Conservation (phyloP, 1,140 invertebrate species). For the Pogonus chalceus region DNA sequence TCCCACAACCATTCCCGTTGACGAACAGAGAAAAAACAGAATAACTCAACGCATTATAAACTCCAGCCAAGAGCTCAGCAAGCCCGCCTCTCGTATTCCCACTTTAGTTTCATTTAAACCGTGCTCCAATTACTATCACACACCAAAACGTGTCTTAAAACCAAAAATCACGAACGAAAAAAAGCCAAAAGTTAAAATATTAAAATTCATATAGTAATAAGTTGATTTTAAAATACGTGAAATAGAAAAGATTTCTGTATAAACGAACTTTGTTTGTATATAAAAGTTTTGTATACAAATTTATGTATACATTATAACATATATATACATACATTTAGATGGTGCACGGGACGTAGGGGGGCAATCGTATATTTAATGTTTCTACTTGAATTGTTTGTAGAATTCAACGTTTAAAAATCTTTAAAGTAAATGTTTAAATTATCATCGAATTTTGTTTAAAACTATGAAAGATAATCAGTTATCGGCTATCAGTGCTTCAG, state of each 20-base stretch:
- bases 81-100: background rate
- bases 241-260: background rate
- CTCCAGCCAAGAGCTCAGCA: background rate
- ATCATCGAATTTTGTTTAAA: conserved; percentile 17
- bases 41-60: background rate
- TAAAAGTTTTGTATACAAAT: conserved; percentile 34
- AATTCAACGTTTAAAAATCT: conserved; percentile 15
- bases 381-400: conserved; percentile 22
- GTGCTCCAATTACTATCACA: background rate
- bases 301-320: conserved; percentile 32
- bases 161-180: background rate
- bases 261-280: conserved; percentile 27
- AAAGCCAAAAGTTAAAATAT: background rate
- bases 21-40: background rate
- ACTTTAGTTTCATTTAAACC: background rate
- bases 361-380: conserved; percentile 12
- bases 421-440: conserved; percentile 31
- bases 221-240: background rate
- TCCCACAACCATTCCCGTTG: too few species aligned
- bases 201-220: background rate
- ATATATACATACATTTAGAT: conserved; percentile 22
- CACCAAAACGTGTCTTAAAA: background rate
- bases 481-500: conserved; percentile 22
- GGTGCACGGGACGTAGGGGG: background rate
- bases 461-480: conserved; percentile 35